Conservation (phyloP, 2,797 vertebrate species). For the Crocidura indochinensis region DNA sequence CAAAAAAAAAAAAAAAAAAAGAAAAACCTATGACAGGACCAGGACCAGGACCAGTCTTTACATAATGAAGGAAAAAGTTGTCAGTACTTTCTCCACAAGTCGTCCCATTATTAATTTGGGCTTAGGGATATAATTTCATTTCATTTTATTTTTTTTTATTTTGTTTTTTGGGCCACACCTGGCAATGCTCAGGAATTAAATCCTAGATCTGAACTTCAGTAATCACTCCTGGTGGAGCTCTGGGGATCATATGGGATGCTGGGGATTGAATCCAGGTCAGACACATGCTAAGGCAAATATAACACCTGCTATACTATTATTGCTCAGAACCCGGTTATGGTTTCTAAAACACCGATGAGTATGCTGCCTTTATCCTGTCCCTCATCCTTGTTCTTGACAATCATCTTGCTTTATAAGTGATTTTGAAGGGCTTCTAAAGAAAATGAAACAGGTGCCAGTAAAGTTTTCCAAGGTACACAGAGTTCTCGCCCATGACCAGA, state of each 20-base stretch:
- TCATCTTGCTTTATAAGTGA: constrained; percentile 1
- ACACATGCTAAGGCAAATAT: too few relatives aligned
- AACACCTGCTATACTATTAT: not conserved
- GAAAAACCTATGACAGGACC: not conserved
- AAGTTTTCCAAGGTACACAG: not conserved
- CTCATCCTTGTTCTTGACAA: not conserved
- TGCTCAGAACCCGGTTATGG: not conserved
- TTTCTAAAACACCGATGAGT: not conserved
- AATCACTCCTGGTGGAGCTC: too few relatives aligned
- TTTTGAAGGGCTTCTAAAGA: not conserved
- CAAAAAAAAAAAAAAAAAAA: not conserved
- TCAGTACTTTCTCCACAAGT: not conserved
- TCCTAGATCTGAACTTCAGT: too few relatives aligned
- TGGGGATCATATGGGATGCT: too few relatives aligned
- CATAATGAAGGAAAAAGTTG: not conserved
- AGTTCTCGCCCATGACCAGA: not conserved
- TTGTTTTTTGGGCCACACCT: too few relatives aligned
- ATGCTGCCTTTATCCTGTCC: not conserved
- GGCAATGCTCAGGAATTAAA: too few relatives aligned
- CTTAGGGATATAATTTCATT: too few relatives aligned
- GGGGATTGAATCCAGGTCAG: too few relatives aligned
- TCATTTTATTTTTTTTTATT: too few relatives aligned
- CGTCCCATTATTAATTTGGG: not conserved
- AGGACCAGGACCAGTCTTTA: too few relatives aligned
- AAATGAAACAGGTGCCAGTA: not conserved